Evolutionary conservation across 1,140 invertebrate genomes (phyloP), one percentile per base, ranked within the genome.

Genomic region (Ips nitidus): DNA sequence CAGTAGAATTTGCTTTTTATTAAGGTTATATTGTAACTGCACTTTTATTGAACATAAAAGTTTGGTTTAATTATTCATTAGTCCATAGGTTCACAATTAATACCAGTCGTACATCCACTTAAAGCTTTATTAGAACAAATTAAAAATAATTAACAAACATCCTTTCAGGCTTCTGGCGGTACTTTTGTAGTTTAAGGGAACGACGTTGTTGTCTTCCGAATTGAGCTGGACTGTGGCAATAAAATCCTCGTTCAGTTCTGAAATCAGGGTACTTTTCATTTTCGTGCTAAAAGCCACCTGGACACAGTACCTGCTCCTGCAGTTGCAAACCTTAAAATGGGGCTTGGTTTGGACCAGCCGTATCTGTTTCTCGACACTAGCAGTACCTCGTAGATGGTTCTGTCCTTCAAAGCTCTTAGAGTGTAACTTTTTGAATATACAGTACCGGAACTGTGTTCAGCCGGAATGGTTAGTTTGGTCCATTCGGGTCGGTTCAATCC

Each of bases 281-380:
- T 50, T 71, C 7, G 5, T 52, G 52, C 52, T 60, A 59, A 42
- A 6, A 59, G 37, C 8, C 5, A 59, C 1, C 2, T 59, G 8
- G 43, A 52, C 6, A 2, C 80, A 78, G 78, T 81, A 89, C 87
- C 82, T 75, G 83, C 82, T 55, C 86, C 86, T n/a, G 84, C 82
- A 2, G 89, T 90, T 5, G 87, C 82, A 74, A 91, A 91, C 71
- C 84, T 82, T 50, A 88, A 82, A 40, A 88, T 83, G 22, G 85
- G 83, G 4, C 87, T 89, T 1, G 86, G 84, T 71, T 86, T 84
- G 58, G 89, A 89, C 86, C 86, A 89, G 2, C 90, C 90, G 72
- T 86, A 90, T 69, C 86, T 84, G 80, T 91, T 92, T 79, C 88
- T 86, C 1, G 89, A 88, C 37, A 86, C 83, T 4, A 92, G 83